Percentiles rank a stretch among this genome's conserved stretches.
These are phyloP conservation scores for Trichonephila inaurata DNA, from an alignment of 1,140 invertebrate genomes.

Conservation along the genomic window DNA sequence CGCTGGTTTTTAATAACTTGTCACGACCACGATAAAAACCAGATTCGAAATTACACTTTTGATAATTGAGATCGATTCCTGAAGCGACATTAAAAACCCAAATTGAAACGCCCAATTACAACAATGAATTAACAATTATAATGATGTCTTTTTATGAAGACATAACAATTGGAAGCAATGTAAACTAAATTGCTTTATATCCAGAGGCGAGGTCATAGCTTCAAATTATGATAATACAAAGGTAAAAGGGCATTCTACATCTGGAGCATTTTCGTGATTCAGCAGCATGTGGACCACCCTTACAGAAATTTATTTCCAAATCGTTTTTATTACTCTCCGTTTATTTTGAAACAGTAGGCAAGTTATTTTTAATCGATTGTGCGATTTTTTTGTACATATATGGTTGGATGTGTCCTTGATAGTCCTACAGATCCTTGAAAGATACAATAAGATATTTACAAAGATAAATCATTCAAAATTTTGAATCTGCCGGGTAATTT, in stretches of 20 bases:
- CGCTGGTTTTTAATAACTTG: background rate
- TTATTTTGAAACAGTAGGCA: too few relatives aligned
- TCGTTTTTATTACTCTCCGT: too few relatives aligned
- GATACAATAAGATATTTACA: too few relatives aligned
- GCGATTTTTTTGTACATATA: too few relatives aligned
- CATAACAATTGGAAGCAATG: conserved; percentile 48
- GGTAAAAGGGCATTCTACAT: conserved; percentile 8
- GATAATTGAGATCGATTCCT: background rate
- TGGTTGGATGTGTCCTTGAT: too few relatives aligned
- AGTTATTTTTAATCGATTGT: too few relatives aligned
- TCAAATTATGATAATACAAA: background rate
- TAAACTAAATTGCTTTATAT: conserved; percentile 7
- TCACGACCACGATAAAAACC: background rate
- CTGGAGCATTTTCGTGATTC: conserved; percentile 56
- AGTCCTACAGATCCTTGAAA: too few relatives aligned
- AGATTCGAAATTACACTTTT: background rate
- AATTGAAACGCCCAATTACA: conserved; percentile 24
- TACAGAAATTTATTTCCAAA: background rate
- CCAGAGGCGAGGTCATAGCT: background rate
- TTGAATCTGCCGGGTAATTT: too few relatives aligned
- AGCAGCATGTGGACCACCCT: background rate
- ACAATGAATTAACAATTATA: conserved; percentile 38
- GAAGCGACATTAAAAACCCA: background rate
- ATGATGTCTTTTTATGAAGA: background rate
- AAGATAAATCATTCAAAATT: too few relatives aligned